phyloP scores from a whole-genome alignment of 2,113 vertebrate genomes.

The Brachypteracias leptosomus region DNA sequence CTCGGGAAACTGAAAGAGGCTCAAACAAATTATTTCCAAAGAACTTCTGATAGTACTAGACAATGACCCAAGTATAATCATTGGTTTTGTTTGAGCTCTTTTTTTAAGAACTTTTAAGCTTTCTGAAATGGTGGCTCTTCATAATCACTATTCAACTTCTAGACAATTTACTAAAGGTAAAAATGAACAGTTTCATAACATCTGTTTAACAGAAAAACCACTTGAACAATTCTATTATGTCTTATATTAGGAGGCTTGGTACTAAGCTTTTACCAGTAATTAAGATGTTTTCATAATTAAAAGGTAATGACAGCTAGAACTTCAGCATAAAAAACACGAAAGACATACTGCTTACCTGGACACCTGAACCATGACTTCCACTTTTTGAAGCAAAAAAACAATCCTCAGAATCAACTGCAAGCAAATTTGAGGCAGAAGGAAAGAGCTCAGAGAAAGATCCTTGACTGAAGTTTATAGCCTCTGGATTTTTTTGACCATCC shows the following conservation, averaged over 20 bases:
- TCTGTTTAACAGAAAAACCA: neutral
- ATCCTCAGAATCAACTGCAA: slow-evolving; percentile 72
- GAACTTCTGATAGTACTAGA: neutral
- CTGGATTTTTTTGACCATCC: slow-evolving; percentile 68
- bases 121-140: neutral
- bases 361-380: slow-evolving; percentile 59
- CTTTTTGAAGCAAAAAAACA: slow-evolving; percentile 74
- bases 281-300: neutral
- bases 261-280: neutral
- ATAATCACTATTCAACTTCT: neutral
- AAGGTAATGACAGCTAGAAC: neutral
- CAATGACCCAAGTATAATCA: neutral
- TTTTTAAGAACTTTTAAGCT: neutral
- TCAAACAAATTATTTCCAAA: neutral
- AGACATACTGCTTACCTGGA: slow-evolving; percentile 78
- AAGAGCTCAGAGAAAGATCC: slow-evolving; percentile 57
- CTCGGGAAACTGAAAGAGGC: neutral
- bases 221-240: neutral
- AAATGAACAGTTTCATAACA: neutral
- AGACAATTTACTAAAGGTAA: neutral
- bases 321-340: neutral
- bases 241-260: neutral
- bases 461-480: slow-evolving; percentile 76
- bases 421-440: slow-evolving; percentile 33
- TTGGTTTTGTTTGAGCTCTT: fast-evolving